Evolutionary conservation across 2,113 vertebrate genomes (phyloP).

Genomic region (Argyrosomus japonicus): DNA sequence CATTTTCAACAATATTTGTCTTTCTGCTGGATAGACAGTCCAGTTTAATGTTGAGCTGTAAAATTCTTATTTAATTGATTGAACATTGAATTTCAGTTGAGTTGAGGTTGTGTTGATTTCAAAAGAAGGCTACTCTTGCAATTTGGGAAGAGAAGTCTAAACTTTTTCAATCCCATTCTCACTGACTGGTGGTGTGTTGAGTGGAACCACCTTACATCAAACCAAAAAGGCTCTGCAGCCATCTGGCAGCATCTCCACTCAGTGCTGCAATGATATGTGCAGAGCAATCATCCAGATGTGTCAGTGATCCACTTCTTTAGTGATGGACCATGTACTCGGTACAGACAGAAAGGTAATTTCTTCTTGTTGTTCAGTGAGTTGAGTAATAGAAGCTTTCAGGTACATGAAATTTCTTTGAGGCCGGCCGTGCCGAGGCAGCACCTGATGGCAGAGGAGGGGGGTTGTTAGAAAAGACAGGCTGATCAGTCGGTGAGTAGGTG

Average conservation of each 20-base stretch:
- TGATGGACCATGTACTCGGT: constrained; percentile 14
- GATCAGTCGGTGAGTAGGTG: constrained; percentile 44
- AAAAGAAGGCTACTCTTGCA: not conserved
- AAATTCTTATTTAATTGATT: not conserved
- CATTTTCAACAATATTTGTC: too few species aligned
- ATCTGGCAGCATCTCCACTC: constrained; percentile 23
- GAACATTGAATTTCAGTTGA: not conserved
- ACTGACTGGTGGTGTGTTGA: too few species aligned
- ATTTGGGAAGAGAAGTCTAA: too few species aligned
- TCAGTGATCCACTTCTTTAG: constrained; percentile 40
- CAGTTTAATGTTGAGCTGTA: too few species aligned
- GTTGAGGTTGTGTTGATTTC: not conserved
- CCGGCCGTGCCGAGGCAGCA: not conserved
- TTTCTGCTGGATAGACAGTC: too few species aligned
- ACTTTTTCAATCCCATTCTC: not conserved
- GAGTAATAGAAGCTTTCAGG: constrained; percentile 49
- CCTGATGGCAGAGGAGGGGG: constrained; percentile 6
- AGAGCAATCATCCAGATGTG: constrained; percentile 31
- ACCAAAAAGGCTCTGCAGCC: constrained; percentile 17
- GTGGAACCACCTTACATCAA: not conserved
- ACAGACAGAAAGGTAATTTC: constrained; percentile 21
- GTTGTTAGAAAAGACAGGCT: constrained; percentile 39
- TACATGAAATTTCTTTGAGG: constrained; percentile 35
- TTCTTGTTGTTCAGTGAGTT: constrained; percentile 31
- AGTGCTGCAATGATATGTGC: not conserved